Evolutionary conservation across 2,888 invertebrate species (phyloP), one percentile per base, ranked within the genome.

Genomic region (Patella depressa): DNA sequence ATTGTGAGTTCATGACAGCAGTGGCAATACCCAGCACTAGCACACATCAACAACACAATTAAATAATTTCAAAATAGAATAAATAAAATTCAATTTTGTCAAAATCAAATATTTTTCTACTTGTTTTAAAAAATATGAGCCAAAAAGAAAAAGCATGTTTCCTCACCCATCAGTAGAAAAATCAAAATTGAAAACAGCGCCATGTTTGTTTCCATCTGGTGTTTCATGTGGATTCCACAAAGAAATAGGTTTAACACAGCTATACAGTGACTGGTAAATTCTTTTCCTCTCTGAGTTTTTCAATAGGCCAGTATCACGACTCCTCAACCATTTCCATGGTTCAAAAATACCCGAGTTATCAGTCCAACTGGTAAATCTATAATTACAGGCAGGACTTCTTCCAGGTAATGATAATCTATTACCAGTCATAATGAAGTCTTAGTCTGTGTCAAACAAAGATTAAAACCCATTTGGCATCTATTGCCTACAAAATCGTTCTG

Each of bases 61-160:
- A 45, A 9, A 45, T 45, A 45, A 45, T 9, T 45, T 45, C 0
- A 45, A 45, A 45, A 45, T 45, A 45, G 7, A 45, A 45, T 45
- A 45, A 11, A 15, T 72, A 15, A 24, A 71, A 0, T 9, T n/a
- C 12, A 9, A 5, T 17, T 24, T 17, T 71, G n/a, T 24, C 14
- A 34, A 29, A 24, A 11, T n/a, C 14, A 11, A 24, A 7, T 57
- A 3, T n/a, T 29, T 1, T 19, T 12, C 24, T 19, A 15, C 97
- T 89, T 97, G 93, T 93, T 97, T 96, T 91, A 96, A 97, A 45
- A 45, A 45, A 9, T 9, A 45, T 9, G 9, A 45, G 45, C 7
- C 9, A 9, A 9, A 45, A 45, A 45, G 45, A 45, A 45, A 45
- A 45, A 45, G 9, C 45, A 45, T 7, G 45, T 45, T 45, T 45